Base-by-base conservation (phyloP, 2,888 invertebrate species). In the Cyclophora albipunctata region DNA sequence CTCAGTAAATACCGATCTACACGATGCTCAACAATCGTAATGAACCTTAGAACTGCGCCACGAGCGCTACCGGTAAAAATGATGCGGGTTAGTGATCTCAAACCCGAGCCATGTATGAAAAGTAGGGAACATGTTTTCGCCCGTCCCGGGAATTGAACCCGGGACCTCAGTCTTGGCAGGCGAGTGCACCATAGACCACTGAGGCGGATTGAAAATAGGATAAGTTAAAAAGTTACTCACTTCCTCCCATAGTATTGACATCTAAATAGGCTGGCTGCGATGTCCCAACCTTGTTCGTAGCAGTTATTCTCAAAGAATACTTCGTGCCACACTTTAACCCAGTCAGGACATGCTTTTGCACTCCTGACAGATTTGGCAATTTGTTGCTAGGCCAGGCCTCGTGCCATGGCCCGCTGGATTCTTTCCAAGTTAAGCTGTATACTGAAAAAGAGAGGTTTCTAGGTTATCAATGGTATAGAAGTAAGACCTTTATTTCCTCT, bases 241-340 rank as follows among this genome's bases (percentile, higher is more conserved):
- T 90, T 71, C 89, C 87, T 2, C 93, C 93, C 34, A 92, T 85
- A 45, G 88, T 88, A 67, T 91, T 93, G 52, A 90, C 87, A 44
- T 92, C 91, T 53, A 90, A 80, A 55, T 93, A 85, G 3, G 90
- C 89, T 0, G 94, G 92, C 59, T 92, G 92, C 6, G 96, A 96
- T 44, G 92, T 92, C 3, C 96, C 97, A 3, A 96, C 94, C 62
- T 91, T 90, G 80, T 96, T 97, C 48, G 93, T 92, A 0, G 96
- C 95, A 1, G 94, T 92, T 66, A 97, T 91, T 71, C 94, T 92
- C 55, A 96, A 90, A 52, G 94, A 92, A 71, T 97, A 97, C 58
- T 92, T 91, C 5, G 95, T 95, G 20, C 97, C 97, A 74, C 97
- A 97, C 67, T 93, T 93, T 7, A 97, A 89, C 0, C 92, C 93